Evolutionary conservation across 2,113 vertebrate species (phyloP).

Genomic region (Plectropomus leopardus): DNA sequence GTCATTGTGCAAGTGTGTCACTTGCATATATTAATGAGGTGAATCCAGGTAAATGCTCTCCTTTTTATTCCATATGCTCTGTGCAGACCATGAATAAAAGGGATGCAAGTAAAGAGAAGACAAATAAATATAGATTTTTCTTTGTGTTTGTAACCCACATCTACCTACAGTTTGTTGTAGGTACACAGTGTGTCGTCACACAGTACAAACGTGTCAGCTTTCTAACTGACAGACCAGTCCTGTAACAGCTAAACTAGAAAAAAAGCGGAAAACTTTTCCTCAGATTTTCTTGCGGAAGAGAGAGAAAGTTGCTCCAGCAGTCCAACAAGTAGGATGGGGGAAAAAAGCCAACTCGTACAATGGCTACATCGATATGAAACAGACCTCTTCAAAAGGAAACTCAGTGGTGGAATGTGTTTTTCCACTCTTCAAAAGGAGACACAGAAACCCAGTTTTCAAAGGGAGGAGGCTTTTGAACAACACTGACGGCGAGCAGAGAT

Average conservation of each 20-base stretch:
- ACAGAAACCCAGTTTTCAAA: conserved; percentile 44
- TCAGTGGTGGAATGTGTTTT: conserved; percentile 32
- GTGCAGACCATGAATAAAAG: background rate
- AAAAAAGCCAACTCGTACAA: conserved; percentile 21
- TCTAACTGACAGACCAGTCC: background rate
- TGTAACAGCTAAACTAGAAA: background rate
- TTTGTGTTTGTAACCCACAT: background rate
- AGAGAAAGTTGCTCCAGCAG: conserved; percentile 12
- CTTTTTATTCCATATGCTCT: background rate
- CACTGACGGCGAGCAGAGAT: conserved; percentile 8
- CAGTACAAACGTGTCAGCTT: background rate
- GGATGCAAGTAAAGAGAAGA: background rate
- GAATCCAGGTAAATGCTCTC: background rate
- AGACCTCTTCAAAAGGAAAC: conserved; percentile 30
- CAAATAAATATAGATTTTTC: background rate
- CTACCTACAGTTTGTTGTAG: background rate
- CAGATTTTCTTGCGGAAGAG: background rate
- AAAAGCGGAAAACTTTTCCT: conserved; percentile 11
- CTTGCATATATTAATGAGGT: background rate
- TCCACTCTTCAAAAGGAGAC: conserved; percentile 34
- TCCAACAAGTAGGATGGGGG: background rate
- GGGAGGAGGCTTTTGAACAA: conserved; percentile 37
- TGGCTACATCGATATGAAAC: conserved; percentile 21
- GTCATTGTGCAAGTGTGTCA: background rate
- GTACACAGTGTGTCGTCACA: background rate